Conservation (phyloP, 2,797 vertebrate species). For the Echeneis naucrates region DNA sequence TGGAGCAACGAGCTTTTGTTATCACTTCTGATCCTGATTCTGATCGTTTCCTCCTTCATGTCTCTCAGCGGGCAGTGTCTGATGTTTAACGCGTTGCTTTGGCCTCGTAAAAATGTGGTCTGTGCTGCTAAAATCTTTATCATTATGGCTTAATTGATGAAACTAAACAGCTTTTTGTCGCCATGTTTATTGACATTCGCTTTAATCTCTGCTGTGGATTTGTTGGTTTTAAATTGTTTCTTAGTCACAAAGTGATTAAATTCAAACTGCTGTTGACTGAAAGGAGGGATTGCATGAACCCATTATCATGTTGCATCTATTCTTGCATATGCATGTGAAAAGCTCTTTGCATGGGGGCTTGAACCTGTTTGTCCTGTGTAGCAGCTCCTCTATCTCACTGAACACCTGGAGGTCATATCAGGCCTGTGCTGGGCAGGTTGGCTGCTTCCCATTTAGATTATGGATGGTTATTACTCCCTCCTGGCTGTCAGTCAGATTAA, state of each 20-base stretch:
- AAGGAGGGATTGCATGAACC: conserved; percentile 5
- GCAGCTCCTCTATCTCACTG: conserved; percentile 68
- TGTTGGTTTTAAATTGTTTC: background rate
- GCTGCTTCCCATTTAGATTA: conserved; percentile 81
- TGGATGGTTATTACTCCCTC: conserved; percentile 82
- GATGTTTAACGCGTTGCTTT: conserved; percentile 8
- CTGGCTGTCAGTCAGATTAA: conserved; percentile 82
- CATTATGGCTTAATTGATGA: too few species aligned
- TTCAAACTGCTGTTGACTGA: background rate
- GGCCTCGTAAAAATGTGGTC: background rate
- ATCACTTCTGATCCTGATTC: background rate
- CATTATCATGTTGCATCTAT: conserved; percentile 18
- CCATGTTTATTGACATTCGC: background rate
- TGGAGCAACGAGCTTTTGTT: background rate
- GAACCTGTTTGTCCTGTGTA: conserved; percentile 44
- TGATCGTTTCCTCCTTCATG: background rate
- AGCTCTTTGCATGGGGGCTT: conserved; percentile 36
- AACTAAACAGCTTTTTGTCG: background rate
- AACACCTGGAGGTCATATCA: conserved; percentile 83
- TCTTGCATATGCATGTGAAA: conserved; percentile 15
- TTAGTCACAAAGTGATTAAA: background rate
- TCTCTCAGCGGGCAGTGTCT: background rate
- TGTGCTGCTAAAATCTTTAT: background rate
- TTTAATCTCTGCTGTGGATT: background rate
- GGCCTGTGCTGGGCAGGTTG: conserved; percentile 59